phyloP scores from a whole-genome alignment of 2,888 invertebrate genomes.

The Sphecodes monilicornis region DNA sequence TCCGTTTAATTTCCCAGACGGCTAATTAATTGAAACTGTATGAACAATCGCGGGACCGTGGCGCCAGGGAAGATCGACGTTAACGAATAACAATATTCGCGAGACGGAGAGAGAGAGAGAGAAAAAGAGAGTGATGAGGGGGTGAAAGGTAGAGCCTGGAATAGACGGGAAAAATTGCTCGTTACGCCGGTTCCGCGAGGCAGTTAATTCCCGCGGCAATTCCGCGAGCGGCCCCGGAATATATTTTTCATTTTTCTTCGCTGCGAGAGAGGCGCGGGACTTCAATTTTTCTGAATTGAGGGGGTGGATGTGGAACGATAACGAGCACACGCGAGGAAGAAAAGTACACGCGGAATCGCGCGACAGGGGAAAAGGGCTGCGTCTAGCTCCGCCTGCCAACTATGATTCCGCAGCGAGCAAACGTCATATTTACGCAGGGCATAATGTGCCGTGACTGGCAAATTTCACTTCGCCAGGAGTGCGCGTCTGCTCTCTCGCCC shows the following conservation, averaged over 20 bases:
- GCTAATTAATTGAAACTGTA: conserved; percentile 48
- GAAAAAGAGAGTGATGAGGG: too few relatives aligned
- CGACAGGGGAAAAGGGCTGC: not conserved
- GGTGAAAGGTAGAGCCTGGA: not conserved
- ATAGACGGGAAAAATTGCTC: conserved; percentile 24
- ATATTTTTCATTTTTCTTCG: conserved; percentile 8
- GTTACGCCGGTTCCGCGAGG: conserved; percentile 7
- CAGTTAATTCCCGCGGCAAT: conserved; percentile 23
- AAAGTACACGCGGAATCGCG: not conserved
- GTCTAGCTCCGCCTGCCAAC: conserved; percentile 28
- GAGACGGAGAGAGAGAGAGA: not conserved
- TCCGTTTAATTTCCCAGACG: not conserved
- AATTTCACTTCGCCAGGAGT: conserved; percentile 57
- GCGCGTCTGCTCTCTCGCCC: not conserved
- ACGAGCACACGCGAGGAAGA: not conserved
- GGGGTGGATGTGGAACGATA: not conserved
- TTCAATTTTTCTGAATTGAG: conserved; percentile 4
- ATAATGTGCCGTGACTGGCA: conserved; percentile 68
- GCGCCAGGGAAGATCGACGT: conserved; percentile 8
- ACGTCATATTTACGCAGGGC: conserved; percentile 41
- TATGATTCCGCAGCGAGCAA: conserved; percentile 26
- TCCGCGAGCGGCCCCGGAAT: not conserved
- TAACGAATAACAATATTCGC: conserved; percentile 15
- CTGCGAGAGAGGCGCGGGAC: not conserved
- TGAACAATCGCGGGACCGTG: not conserved